Conservation (phyloP, 2,113 vertebrate species). For the Platichthys stellatus region DNA sequence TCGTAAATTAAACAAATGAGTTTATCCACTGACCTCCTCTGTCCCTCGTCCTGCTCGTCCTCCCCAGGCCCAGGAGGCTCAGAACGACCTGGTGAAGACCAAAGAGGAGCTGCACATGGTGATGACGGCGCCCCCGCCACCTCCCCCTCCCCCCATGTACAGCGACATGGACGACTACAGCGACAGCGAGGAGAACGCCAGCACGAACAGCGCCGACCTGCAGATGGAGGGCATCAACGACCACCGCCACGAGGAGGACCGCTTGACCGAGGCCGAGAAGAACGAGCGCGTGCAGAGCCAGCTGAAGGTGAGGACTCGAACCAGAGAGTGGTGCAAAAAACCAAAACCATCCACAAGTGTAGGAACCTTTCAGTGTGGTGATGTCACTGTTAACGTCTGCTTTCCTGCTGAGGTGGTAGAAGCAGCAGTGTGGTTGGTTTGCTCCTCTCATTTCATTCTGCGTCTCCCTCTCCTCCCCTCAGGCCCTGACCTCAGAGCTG, state of each 20-base stretch:
- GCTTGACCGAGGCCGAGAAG: conserved; percentile 93
- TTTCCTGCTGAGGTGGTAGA: not conserved
- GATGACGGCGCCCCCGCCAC: conserved; percentile 84
- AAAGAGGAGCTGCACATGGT: conserved; percentile 91
- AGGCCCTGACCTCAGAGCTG: conserved; percentile 92
- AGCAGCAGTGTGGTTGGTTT: not conserved
- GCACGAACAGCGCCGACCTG: conserved; percentile 91
- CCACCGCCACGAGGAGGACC: conserved; percentile 90
- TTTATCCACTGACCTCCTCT: conserved; percentile 1
- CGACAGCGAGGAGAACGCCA: conserved; percentile 85
- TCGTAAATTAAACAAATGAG: not conserved
- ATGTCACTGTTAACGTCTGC: not conserved
- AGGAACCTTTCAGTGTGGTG: no score
- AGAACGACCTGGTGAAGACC: conserved; percentile 90
- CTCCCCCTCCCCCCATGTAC: conserved; percentile 84
- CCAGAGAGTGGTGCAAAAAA: not conserved
- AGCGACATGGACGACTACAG: conserved; percentile 85
- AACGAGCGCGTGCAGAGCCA: conserved; percentile 94
- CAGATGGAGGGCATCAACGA: conserved; percentile 86
- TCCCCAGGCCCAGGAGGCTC: conserved; percentile 88
- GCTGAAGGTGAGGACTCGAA: conserved; percentile 84
- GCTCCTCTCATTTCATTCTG: not conserved
- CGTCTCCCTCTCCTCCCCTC: conserved; percentile 16
- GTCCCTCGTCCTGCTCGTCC: not conserved
- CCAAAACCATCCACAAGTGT: no score